These are phyloP conservation scores for Zhuqinia jingwanae DNA, from an alignment of 2,888 invertebrate genomes.

Conservation along the genomic window DNA sequence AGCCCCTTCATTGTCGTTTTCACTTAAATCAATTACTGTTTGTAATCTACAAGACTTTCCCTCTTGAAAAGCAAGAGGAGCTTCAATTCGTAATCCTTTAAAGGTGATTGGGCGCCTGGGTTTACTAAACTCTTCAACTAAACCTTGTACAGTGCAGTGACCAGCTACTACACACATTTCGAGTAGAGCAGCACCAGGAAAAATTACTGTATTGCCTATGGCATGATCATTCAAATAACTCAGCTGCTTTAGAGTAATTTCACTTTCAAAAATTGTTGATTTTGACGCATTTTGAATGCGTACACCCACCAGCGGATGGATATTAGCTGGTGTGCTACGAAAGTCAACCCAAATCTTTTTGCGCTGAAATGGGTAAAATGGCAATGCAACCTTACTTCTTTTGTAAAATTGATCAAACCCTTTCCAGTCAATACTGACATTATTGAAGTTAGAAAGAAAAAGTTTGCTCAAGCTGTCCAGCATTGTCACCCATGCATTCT, in stretches of 20 bases:
- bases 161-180: slow-evolving; percentile 61
- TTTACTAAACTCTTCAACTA: neutral
- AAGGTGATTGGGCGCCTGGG: slow-evolving; percentile 41
- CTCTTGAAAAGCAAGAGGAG: slow-evolving; percentile 47
- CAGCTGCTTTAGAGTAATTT: slow-evolving; percentile 19
- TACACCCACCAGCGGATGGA: slow-evolving; percentile 67
- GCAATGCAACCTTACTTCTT: slow-evolving; percentile 10
- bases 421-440: slow-evolving; percentile 60
- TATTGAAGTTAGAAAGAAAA: slow-evolving; percentile 21
- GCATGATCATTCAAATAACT: slow-evolving; percentile 58
- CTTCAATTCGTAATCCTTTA: slow-evolving; percentile 35
- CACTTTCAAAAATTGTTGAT: slow-evolving; percentile 52
- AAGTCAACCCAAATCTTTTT: slow-evolving; percentile 63
- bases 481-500: slow-evolving; percentile 58
- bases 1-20: neutral
- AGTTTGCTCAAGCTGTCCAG: slow-evolving; percentile 58
- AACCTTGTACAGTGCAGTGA: slow-evolving; percentile 38
- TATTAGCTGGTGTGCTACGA: neutral
- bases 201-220: slow-evolving; percentile 53
- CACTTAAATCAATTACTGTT: slow-evolving; percentile 36
- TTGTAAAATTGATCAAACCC: slow-evolving; percentile 48
- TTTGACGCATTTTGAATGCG: slow-evolving; percentile 38
- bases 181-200: slow-evolving; percentile 52
- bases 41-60: slow-evolving; percentile 15
- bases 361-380: slow-evolving; percentile 64